phyloP scores from a whole-genome alignment of 2,888 invertebrate species.

The Nowickia ferox region DNA sequence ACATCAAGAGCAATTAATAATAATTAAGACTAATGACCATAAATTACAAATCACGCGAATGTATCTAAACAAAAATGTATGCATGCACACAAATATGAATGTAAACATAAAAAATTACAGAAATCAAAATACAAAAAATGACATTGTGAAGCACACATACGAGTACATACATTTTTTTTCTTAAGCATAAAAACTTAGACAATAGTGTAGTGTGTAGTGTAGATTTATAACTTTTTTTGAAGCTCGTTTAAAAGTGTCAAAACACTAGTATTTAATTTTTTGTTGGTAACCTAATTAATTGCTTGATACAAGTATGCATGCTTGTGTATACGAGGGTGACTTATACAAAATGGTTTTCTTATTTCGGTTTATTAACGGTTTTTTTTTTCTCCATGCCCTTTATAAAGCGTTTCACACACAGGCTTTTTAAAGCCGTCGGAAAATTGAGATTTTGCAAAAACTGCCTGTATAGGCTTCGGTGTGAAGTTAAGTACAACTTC shows the following conservation, averaged over 20 bases:
- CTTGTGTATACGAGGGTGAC: too few species aligned
- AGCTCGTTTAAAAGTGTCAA: not conserved
- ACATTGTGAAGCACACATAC: not conserved
- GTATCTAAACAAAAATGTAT: not conserved
- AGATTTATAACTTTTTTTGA: not conserved
- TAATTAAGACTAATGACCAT: slow-evolving; percentile 49
- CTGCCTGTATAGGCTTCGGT: too few species aligned
- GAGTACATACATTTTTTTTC: not conserved
- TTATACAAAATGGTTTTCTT: too few species aligned
- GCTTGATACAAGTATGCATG: not conserved
- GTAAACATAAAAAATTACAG: slow-evolving; percentile 1
- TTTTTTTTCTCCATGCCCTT: too few species aligned
- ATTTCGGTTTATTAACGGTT: too few species aligned
- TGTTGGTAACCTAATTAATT: not conserved
- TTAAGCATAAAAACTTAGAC: not conserved
- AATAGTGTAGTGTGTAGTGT: not conserved
- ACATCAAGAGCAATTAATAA: slow-evolving; percentile 25
- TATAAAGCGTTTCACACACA: too few species aligned
- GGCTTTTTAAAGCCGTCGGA: too few species aligned
- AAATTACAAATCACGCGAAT: slow-evolving; percentile 44
- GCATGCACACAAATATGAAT: too few species aligned
- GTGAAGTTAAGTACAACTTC: too few species aligned
- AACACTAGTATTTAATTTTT: not conserved
- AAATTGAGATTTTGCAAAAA: too few species aligned
- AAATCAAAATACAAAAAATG: not conserved